Conservation (phyloP, 1,140 invertebrate genomes). For the Tyrophagus putrescentiae region DNA sequence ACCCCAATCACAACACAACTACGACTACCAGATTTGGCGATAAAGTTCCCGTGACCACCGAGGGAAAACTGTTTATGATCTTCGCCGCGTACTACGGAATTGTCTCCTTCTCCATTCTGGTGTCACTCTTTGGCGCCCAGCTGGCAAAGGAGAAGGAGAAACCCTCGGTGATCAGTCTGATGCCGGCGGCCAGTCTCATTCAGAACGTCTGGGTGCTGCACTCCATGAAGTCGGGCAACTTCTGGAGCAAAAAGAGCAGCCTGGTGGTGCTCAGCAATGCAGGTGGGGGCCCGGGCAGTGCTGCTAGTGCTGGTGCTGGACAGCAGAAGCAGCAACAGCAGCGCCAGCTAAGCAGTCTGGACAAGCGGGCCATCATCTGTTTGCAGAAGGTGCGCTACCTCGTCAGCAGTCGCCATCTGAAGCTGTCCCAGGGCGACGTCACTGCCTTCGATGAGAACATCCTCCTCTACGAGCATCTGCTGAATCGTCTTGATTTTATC, state of each 20-base stretch:
- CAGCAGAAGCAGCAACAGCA: too few relatives aligned
- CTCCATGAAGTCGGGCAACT: not conserved
- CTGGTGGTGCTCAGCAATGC: too few relatives aligned
- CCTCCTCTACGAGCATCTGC: not conserved
- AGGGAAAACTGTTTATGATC: not conserved
- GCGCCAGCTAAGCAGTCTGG: not conserved
- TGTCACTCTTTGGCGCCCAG: not conserved
- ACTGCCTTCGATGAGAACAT: conserved; percentile 7
- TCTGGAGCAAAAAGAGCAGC: not conserved
- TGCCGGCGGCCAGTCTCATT: not conserved
- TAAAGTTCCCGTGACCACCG: not conserved
- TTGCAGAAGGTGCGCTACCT: not conserved
- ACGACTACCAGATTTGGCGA: not conserved
- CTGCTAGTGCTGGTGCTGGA: too few relatives aligned
- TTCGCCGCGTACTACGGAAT: not conserved
- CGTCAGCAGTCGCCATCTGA: not conserved
- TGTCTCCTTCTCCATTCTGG: not conserved
- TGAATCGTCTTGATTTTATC: conserved; percentile 8
- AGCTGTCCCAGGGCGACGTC: not conserved
- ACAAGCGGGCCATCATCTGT: not conserved
- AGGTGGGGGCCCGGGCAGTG: too few relatives aligned
- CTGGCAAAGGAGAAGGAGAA: not conserved
- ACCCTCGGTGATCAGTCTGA: not conserved
- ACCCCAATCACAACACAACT: not conserved
- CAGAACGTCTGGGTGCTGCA: not conserved